Evolutionary conservation across 2,113 vertebrate genomes (phyloP), one percentile per base, ranked within the genome.

Genomic region (Stictonetta naevosa): DNA sequence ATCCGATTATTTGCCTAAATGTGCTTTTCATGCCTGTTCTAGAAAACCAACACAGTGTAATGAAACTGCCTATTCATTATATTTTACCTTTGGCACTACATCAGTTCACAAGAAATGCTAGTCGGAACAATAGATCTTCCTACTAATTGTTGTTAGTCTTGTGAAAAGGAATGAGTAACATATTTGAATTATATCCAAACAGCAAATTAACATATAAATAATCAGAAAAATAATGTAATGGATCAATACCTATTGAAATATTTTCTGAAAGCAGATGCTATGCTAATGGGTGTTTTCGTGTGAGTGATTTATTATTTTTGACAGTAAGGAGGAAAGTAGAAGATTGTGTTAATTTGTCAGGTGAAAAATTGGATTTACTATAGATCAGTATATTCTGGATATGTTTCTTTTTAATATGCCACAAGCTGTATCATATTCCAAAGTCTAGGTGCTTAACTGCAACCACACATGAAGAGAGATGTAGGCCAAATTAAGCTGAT

Each of bases 121-220:
- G 33, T 90, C 80, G 76, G 95, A 90, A 92, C 66, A 84, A 88
- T 92, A 95, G 68, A 68, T 96, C 86, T 93, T 86, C 38, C 31
- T 84, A 66, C 52, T 88, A 93, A 96, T 95, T 96, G 76, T 90
- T 90, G 46, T 84, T 96, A 92, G 63, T 74, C 79, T 96, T 72
- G 33, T 72, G 80, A 94, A 90, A 79, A 93, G 62, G 83, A 82
- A 58, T 84, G 66, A 93, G 44, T 86, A 94, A 52, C 11, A 0
- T 93, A 34, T 87, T 95, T 95, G 93, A 92, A 96, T 69, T 83
- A 71, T 91, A 62, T 93, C 95, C 91, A 95, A 95, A 84, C 62
- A 91, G 77, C 53, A 94, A 92, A 96, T 94, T 92, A 92, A 80
- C 74, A 38, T 67, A 93, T 33, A 86, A 94, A 89, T 91, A 91